Evolutionary conservation across 2,113 vertebrate genomes (phyloP).

Genomic region (Heterocephalus glaber): DNA sequence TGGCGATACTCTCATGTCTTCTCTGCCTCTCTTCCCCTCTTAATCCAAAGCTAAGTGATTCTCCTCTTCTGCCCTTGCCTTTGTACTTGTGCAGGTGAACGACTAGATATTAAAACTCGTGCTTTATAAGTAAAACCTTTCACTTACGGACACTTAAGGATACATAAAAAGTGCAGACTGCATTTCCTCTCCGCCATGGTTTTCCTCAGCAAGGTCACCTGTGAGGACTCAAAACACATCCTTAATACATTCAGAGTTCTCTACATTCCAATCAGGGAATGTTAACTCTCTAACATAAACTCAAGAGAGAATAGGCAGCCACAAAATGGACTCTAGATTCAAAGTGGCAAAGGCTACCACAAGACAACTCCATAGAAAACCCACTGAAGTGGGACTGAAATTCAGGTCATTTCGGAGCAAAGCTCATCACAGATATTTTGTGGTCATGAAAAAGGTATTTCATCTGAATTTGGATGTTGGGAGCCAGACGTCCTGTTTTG

Average conservation of each 20-base stretch:
- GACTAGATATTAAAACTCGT: constrained; percentile 75
- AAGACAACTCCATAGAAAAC: constrained; percentile 84
- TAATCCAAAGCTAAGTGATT: constrained; percentile 15
- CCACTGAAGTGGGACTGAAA: constrained; percentile 82
- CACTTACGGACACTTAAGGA: constrained; percentile 69
- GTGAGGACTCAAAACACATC: constrained; percentile 71
- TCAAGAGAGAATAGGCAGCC: constrained; percentile 80
- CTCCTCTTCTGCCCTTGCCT: constrained; percentile 3
- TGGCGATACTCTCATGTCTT: background rate
- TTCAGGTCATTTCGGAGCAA: constrained; percentile 85
- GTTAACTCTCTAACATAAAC: constrained; percentile 77
- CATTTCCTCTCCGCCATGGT: constrained; percentile 74
- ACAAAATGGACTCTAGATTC: constrained; percentile 83
- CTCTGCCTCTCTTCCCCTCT: background rate
- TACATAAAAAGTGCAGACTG: constrained; percentile 72
- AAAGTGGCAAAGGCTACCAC: constrained; percentile 84
- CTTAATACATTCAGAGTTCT: constrained; percentile 80
- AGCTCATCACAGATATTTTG: constrained; percentile 82
- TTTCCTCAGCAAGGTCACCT: constrained; percentile 71
- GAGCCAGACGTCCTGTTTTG: constrained; percentile 81
- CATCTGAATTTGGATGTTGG: constrained; percentile 77
- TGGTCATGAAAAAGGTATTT: constrained; percentile 66
- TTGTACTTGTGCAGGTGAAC: constrained; percentile 69
- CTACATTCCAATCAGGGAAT: constrained; percentile 78
- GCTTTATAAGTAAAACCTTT: constrained; percentile 73